A percentile compares a stretch with the other conserved stretches of the same genome.
phyloP scores from a whole-genome alignment of 2,888 invertebrate genomes.

The Rhagium mordax region DNA sequence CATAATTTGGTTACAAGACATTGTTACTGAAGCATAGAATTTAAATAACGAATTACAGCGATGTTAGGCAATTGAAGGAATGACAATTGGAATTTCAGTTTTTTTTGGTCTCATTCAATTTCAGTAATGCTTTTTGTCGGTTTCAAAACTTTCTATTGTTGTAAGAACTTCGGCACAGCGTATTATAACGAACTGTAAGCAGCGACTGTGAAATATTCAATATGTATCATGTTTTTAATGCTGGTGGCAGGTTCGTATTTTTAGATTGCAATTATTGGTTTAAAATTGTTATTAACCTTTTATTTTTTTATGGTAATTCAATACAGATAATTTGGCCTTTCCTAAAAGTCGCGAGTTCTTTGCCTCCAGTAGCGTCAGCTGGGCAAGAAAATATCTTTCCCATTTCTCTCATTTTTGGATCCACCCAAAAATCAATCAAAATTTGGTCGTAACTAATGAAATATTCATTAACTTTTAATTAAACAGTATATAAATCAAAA shows the following conservation, averaged over 20 bases:
- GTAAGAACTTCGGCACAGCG: background rate
- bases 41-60: constrained; percentile 24
- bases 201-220: constrained; percentile 14
- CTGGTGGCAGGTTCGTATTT: background rate
- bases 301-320: background rate
- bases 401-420: no score
- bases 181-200: background rate
- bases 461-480: no score
- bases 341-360: background rate
- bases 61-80: constrained; percentile 22
- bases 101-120: constrained; percentile 16
- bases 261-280: background rate
- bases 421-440: no score
- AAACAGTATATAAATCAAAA: no score
- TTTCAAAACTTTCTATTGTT: constrained; percentile 31
- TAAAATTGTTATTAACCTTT: background rate
- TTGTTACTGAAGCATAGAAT: constrained; percentile 7
- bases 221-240: background rate
- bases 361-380: no score
- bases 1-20: constrained; percentile 9
- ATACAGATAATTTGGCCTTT: background rate
- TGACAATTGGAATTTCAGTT: constrained; percentile 28
- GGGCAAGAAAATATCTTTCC: no score
- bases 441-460: no score
- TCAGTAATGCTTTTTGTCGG: constrained; percentile 10